Conservation (phyloP, 1,140 invertebrate species). For the Diprion similis region DNA sequence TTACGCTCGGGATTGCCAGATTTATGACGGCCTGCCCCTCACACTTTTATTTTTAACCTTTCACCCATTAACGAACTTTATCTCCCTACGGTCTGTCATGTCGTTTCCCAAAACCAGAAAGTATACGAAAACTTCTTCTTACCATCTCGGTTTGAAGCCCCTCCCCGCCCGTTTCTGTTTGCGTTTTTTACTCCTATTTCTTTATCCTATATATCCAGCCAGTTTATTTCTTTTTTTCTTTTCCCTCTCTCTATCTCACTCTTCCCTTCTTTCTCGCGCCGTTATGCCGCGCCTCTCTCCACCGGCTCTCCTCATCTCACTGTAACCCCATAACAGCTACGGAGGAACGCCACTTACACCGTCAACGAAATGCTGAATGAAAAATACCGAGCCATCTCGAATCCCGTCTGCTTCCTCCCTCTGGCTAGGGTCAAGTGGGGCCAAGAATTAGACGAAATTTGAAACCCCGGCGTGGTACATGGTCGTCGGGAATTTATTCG, state of each 20-base stretch:
- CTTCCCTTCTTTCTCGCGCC: background rate
- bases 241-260: background rate
- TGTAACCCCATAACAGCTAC: background rate
- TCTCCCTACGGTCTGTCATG: slow-evolving; percentile 37
- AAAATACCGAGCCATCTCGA: too few relatives aligned
- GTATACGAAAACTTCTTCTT: slow-evolving; percentile 2
- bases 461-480: too few relatives aligned
- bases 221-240: background rate
- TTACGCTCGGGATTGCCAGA: slow-evolving; percentile 46
- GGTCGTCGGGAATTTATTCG: too few relatives aligned
- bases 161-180: background rate
- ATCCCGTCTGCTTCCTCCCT: too few relatives aligned
- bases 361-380: too few relatives aligned
- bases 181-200: background rate
- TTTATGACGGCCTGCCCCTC: slow-evolving; percentile 50
- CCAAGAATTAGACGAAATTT: too few relatives aligned
- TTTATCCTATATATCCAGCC: background rate
- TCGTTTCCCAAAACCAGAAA: slow-evolving; percentile 5
- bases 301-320: background rate
- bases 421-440: too few relatives aligned
- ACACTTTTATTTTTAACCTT: slow-evolving; percentile 59
- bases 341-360: background rate
- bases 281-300: background rate
- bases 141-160: slow-evolving; percentile 7
- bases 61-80: slow-evolving; percentile 60